These are phyloP conservation scores for Aethina tumida DNA, from an alignment of 1,140 invertebrate genomes.

Conservation along the genomic window DNA sequence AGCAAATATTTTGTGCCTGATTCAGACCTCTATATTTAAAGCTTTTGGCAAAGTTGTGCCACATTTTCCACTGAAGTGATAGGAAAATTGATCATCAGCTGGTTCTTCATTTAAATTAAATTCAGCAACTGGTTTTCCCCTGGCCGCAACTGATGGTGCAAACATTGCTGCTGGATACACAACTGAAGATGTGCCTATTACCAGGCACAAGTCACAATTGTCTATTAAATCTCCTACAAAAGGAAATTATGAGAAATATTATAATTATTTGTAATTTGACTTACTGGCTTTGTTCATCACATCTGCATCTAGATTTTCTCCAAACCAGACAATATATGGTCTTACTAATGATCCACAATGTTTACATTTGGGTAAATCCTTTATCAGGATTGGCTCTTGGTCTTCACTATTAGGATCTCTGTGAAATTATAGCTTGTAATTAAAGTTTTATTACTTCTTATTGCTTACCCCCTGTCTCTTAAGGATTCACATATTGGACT, in stretches of 20 bases:
- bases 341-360: slow-evolving; percentile 67
- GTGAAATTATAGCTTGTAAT: slow-evolving; percentile 9
- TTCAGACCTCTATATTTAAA: slow-evolving; percentile 40
- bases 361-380: slow-evolving; percentile 62
- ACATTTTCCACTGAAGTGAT: slow-evolving; percentile 69
- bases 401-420: slow-evolving; percentile 34
- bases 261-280: slow-evolving; percentile 12
- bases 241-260: slow-evolving; percentile 3
- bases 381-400: slow-evolving; percentile 38
- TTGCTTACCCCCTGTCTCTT: slow-evolving; percentile 44
- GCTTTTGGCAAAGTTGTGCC: slow-evolving; percentile 60
- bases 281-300: slow-evolving; percentile 55
- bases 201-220: slow-evolving; percentile 71
- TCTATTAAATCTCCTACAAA: slow-evolving; percentile 43
- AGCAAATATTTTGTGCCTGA: too few species aligned
- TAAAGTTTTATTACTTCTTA: slow-evolving; percentile 3
- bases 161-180: slow-evolving; percentile 93
- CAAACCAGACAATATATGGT: slow-evolving; percentile 87
- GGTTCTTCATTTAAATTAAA: slow-evolving; percentile 79
- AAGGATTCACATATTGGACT: slow-evolving; percentile 70
- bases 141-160: slow-evolving; percentile 64
- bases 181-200: slow-evolving; percentile 79
- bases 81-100: slow-evolving; percentile 44
- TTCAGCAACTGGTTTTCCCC: slow-evolving; percentile 76
- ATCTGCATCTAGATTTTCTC: slow-evolving; percentile 61